Percentiles rank a stretch among this genome's conserved stretches.
phyloP scores from a whole-genome alignment of 2,888 invertebrate species.

The Zhuqinia jingwanae region DNA sequence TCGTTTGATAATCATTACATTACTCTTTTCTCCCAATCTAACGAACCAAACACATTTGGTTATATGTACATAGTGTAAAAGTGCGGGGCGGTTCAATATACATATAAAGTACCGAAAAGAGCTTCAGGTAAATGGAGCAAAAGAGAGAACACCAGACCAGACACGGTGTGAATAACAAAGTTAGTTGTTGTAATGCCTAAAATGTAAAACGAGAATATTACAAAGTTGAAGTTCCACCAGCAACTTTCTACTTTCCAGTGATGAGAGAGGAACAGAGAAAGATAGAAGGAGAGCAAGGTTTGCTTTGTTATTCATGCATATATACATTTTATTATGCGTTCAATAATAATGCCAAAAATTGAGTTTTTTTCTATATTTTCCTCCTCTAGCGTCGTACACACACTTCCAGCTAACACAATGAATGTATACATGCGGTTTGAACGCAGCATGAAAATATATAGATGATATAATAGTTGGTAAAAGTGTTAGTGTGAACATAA shows the following conservation, averaged over 20 bases:
- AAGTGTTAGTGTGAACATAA: no score
- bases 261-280: background rate
- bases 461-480: no score
- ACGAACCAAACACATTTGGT: slow-evolving; percentile 25
- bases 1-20: slow-evolving; percentile 37
- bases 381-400: no score
- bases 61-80: background rate
- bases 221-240: background rate
- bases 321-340: slow-evolving; percentile 7
- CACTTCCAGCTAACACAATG: no score
- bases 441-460: slow-evolving; percentile 26
- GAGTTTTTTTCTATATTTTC: background rate
- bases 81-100: background rate
- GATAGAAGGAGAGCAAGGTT: background rate
- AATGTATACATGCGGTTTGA: slow-evolving; percentile 33
- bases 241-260: slow-evolving; percentile 29
- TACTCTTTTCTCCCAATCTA: background rate
- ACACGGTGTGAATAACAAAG: slow-evolving; percentile 44
- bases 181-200: slow-evolving; percentile 31
- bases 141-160: slow-evolving; percentile 10
- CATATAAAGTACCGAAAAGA: slow-evolving; percentile 33
- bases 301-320: slow-evolving; percentile 7
- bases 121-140: slow-evolving; percentile 44
- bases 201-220: slow-evolving; percentile 41
- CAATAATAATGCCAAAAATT: slow-evolving; percentile 35